Evolutionary conservation across 2,888 invertebrate genomes (phyloP).

Genomic region (Tipula helvola): DNA sequence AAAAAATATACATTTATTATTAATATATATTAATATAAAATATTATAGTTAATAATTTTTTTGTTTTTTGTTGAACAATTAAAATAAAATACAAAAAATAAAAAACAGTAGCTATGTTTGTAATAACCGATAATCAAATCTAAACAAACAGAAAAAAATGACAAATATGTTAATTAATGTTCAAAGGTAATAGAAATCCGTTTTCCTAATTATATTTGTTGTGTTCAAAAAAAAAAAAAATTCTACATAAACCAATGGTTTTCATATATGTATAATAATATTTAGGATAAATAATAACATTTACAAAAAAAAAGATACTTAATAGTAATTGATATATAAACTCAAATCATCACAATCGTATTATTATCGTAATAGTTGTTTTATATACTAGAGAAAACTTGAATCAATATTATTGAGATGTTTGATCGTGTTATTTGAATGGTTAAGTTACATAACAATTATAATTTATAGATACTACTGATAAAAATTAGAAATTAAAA

Average conservation of each 20-base stretch:
- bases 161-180: background rate
- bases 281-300: background rate
- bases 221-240: background rate
- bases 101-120: background rate
- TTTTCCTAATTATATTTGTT: constrained; percentile 4
- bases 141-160: background rate
- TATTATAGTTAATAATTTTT: background rate
- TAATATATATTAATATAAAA: background rate
- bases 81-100: background rate
- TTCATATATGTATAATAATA: background rate
- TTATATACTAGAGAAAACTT: background rate
- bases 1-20: background rate
- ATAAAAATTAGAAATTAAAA: background rate
- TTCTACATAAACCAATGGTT: background rate
- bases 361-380: background rate
- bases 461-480: background rate
- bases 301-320: background rate
- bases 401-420: background rate
- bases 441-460: background rate
- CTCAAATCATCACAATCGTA: background rate
- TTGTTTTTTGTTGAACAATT: background rate
- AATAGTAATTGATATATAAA: background rate
- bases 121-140: background rate
- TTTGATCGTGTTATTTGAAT: background rate
- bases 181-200: background rate